Evolutionary conservation across 23 tunicate genomes (phyloP).

Genomic region (Styela plicata): DNA sequence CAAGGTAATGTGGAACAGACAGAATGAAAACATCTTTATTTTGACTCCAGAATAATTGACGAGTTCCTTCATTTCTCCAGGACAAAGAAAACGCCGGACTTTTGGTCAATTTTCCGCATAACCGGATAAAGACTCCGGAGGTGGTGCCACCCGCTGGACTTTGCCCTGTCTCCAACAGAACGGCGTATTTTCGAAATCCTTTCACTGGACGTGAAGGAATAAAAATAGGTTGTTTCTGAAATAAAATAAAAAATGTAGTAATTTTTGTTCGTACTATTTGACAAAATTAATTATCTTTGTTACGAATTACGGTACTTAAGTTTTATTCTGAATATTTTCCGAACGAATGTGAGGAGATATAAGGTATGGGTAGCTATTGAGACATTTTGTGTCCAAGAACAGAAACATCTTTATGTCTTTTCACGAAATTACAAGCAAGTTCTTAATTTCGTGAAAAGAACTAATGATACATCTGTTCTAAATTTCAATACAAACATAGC

Average conservation of each 20-base stretch:
- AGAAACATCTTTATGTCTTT: too few species aligned
- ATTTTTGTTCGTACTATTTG: too few species aligned
- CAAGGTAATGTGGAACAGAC: conserved; percentile 82
- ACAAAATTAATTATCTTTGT: too few species aligned
- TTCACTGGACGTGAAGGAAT: conserved; percentile 67
- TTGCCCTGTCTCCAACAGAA: conserved; percentile 82
- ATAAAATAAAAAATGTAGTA: too few species aligned
- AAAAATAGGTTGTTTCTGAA: conserved; percentile 80
- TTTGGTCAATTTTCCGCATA: conserved; percentile 66
- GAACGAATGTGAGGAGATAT: not conserved
- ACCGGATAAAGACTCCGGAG: conserved; percentile 59
- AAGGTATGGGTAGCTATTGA: too few species aligned
- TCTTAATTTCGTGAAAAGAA: too few species aligned
- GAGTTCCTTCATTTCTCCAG: conserved; percentile 42
- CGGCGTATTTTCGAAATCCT: conserved; percentile 89
- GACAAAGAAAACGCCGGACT: conserved; percentile 73
- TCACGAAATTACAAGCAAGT: too few species aligned
- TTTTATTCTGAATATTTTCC: not conserved
- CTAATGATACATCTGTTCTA: too few species aligned
- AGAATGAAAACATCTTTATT: conserved; percentile 77
- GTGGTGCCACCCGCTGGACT: conserved; percentile 94
- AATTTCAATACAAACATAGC: too few species aligned
- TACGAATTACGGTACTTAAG: too few species aligned
- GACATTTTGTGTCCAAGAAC: too few species aligned
- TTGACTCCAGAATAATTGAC: conserved; percentile 66